Base-by-base conservation (phyloP, 2,888 invertebrate genomes). In the Brenthis daphne region DNA sequence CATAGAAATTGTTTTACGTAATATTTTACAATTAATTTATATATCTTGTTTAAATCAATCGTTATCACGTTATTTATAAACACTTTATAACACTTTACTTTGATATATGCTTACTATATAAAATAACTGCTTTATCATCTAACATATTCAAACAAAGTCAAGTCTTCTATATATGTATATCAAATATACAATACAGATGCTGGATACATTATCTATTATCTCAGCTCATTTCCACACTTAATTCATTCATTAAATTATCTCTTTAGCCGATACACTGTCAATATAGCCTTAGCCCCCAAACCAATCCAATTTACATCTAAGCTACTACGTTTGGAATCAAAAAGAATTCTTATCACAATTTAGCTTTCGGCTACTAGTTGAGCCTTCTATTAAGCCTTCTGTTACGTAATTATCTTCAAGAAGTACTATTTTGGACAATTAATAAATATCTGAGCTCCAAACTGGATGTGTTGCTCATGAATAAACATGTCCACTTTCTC, bases 401-500 rank as follows among this genome's bases (percentile, higher is more conserved):
- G 68, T 70, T 67, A 55, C 64, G 54, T 73, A 75, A 74, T 75
- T 74, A 76, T 74, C 75, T 66, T 43, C 14, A 53, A 67, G 51
- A 72, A 54, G 70, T 58, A 68, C 74, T 64, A 69, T 67, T 71
- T 71, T 60, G 65, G 13, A 73, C 76, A 77, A 77, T 77, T 77
- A 77, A 79, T 77, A 76, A 76, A 74, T 74, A 75, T 64, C 65
- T 71, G 56, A 54, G 69, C 73, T 74, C 74, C 73, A 69, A 16
- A 29, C 8, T 54, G 24, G 56, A 68, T 58, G 67, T 71, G 70
- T 74, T 67, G 64, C 67, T 73, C 76, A 77, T 79, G 76, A 79
- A 80, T 79, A 77, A 71, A 79, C 77, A 79, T 77, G 48, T 57
- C 48, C 53, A 57, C 65, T 74, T 74, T 64, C 67, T 47, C 53